Evolutionary conservation across 64 coral and sea anemone species (phyloP).

Genomic region (Porites australiensis): DNA sequence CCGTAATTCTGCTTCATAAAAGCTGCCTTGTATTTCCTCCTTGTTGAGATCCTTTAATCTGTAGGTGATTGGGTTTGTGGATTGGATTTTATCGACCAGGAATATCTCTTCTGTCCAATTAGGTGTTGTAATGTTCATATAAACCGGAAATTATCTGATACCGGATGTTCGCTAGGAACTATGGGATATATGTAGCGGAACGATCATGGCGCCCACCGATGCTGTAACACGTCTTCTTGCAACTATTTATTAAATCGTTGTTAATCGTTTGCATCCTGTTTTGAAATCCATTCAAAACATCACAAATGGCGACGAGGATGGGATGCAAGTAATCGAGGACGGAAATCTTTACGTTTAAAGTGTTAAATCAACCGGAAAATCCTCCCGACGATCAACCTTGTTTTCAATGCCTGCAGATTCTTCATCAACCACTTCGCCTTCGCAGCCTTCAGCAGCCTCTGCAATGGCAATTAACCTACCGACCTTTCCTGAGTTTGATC

Average conservation of each 20-base stretch:
- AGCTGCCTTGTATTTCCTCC: too few species aligned
- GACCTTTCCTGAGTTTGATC: constrained; percentile 47
- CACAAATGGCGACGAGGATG: constrained; percentile 43
- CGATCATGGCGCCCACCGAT: constrained; percentile 11
- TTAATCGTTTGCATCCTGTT: not conserved
- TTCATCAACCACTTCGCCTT: not conserved
- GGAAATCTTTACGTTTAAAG: constrained; percentile 8
- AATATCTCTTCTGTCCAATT: too few species aligned
- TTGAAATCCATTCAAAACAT: not conserved
- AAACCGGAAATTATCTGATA: not conserved
- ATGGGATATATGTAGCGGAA: not conserved
- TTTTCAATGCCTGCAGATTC: constrained; percentile 2
- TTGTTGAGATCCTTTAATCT: too few species aligned
- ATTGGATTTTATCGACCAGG: too few species aligned
- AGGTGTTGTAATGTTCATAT: too few species aligned
- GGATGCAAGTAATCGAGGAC: constrained; percentile 10
- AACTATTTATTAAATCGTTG: not conserved
- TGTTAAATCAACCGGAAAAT: constrained; percentile 6
- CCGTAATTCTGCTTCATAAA: too few species aligned
- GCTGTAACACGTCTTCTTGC: too few species aligned
- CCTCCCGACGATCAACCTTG: not conserved
- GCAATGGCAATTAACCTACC: constrained; percentile 21
- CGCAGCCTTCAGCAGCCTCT: not conserved
- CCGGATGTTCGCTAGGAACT: not conserved
- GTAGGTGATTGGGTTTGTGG: too few species aligned